These are phyloP conservation scores for Phoenoteleia sp. DNA, from an alignment of 2,888 invertebrate genomes.

Conservation along the genomic window DNA sequence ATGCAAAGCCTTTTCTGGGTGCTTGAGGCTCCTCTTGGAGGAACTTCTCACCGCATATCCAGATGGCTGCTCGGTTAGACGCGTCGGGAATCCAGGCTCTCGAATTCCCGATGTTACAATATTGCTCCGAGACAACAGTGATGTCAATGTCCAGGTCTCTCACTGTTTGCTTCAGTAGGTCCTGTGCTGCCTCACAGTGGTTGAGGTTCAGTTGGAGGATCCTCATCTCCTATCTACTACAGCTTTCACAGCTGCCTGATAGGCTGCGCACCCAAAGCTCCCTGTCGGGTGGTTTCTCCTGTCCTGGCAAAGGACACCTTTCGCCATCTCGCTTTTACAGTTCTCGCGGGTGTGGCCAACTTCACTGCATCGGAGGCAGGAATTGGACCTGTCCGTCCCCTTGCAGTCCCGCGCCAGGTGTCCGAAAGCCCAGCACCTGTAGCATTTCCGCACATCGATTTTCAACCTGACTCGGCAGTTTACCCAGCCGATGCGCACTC, in stretches of 20 bases:
- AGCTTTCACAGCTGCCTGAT: neutral
- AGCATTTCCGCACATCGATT: neutral
- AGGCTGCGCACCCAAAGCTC: conserved; percentile 7
- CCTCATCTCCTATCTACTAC: conserved; percentile 42
- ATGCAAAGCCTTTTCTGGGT: too few species aligned
- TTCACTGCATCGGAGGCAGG: conserved; percentile 1
- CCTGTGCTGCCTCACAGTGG: conserved; percentile 72
- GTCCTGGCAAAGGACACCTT: neutral
- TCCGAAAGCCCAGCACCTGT: neutral
- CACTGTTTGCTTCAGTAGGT: conserved; percentile 62
- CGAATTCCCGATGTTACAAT: too few species aligned
- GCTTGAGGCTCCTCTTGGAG: too few species aligned
- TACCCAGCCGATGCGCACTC: neutral
- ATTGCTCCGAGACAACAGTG: too few species aligned
- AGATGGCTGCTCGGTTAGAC: too few species aligned
- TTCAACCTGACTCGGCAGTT: neutral
- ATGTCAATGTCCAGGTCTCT: conserved; percentile 53
- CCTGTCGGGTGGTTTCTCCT: conserved; percentile 6
- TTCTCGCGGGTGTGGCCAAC: neutral
- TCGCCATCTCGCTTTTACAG: neutral
- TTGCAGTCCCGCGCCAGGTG: conserved; percentile 14
- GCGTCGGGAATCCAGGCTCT: too few species aligned
- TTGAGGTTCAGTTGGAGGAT: conserved; percentile 61
- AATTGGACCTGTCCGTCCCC: conserved; percentile 26
- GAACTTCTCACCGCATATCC: too few species aligned